phyloP scores from a whole-genome alignment of 2,888 invertebrate genomes.

The Hyalella azteca region DNA sequence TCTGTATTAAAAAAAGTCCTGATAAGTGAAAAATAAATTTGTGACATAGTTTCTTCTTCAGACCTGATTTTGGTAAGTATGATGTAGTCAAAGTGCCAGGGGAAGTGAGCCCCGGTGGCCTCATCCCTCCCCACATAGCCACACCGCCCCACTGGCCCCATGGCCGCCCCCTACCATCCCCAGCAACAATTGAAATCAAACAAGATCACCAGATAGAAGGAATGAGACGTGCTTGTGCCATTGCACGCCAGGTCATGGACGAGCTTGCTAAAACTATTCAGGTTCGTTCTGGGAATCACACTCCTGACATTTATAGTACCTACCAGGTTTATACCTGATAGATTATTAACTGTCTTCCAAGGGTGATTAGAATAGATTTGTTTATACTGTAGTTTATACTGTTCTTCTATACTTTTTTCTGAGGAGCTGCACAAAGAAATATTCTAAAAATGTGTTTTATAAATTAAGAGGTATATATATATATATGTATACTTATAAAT shows the following conservation, averaged over 20 bases:
- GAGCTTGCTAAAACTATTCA: neutral
- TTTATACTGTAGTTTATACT: neutral
- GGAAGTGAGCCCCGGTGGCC: neutral
- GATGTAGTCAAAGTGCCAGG: constrained; percentile 9
- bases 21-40: neutral
- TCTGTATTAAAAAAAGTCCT: too few species aligned
- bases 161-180: neutral
- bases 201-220: neutral
- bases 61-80: neutral
- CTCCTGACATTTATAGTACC: neutral
- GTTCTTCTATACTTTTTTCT: neutral
- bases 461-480: neutral
- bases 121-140: neutral
- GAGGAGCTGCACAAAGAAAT: neutral
- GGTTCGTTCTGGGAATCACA: neutral
- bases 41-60: neutral
- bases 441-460: neutral
- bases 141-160: constrained; percentile 1
- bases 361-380: neutral
- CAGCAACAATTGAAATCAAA: neutral
- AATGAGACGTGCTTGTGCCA: neutral
- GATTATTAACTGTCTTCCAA: neutral
- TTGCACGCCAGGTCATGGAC: neutral
- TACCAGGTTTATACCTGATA: neutral
- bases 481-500: neutral